Evolutionary conservation across 2,797 vertebrate species (phyloP).

Genomic region (Ptychadena robeensis): DNA sequence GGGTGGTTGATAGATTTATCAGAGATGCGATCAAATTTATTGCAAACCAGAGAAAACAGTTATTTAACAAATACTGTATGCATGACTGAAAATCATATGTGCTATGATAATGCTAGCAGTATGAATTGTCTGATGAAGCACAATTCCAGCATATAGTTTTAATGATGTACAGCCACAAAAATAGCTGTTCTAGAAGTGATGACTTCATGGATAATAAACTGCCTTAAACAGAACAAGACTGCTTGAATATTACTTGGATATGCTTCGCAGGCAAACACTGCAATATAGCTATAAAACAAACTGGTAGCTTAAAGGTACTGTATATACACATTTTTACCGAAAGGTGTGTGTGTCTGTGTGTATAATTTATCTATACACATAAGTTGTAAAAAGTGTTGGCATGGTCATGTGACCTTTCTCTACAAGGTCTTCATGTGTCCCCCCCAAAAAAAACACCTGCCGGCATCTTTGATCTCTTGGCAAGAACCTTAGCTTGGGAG

Average conservation of each 20-base stretch:
- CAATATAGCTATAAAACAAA: neutral
- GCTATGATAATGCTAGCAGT: slow-evolving; percentile 20
- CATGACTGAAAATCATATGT: slow-evolving; percentile 20
- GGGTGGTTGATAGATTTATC: slow-evolving; percentile 12
- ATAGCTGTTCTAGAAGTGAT: neutral
- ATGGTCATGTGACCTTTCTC: no score
- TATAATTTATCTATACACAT: no score
- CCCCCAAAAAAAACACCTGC: no score
- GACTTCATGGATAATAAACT: slow-evolving; percentile 5
- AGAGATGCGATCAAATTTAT: slow-evolving; percentile 36
- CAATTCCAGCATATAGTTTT: slow-evolving; percentile 15
- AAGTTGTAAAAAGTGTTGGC: no score
- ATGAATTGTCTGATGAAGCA: slow-evolving; percentile 31
- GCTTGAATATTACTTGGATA: neutral
- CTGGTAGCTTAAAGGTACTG: neutral
- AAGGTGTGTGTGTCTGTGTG: no score
- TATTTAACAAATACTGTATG: slow-evolving; percentile 32
- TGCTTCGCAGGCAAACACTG: neutral
- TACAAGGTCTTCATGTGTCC: no score
- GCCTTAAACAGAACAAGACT: neutral
- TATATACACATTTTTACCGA: no score
- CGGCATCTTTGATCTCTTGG: no score
- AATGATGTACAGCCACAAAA: slow-evolving; percentile 28
- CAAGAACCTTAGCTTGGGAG: no score
- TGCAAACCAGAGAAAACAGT: slow-evolving; percentile 18